Base-by-base conservation (phyloP, 2,113 vertebrate species). In the Caretta caretta region DNA sequence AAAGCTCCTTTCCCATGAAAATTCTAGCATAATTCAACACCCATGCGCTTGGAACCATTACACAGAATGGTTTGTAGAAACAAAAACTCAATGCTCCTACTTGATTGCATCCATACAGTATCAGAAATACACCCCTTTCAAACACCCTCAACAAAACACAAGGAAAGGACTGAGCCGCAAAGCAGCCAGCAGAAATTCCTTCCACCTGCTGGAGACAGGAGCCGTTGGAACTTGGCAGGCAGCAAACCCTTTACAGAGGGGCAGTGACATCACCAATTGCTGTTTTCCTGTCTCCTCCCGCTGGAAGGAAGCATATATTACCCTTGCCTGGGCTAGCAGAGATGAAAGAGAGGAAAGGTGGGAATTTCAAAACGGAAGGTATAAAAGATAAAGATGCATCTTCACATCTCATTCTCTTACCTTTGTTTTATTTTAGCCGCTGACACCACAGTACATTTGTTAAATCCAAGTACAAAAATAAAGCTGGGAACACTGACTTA, bases 41-140 rank as follows among this genome's bases (percentile, higher is more conserved):
- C 91, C 84, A 83, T 87, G 91, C 75, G 96, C 95, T 96, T 93
- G 94, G 96, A 94, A 89, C 56, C 88, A 97, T 86, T 96, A 94
- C 87, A 95, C 86, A 78, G 94, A 85, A 86, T 84, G 92, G 95
- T 92, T 95, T 96, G 91, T 72, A 95, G 97, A 97, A 96, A 97
- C 97, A 83, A 24, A 87, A 50, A 54, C 38, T 17, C 35, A 86
- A 89, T 94, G 82, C 93, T 96, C 96, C 96, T 96, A 97, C 97
- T 97, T 96, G 94, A 93, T 92, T 94, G 96, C 95, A 96, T 96
- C 96, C 97, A 97, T 96, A 95, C 87, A 97, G 95, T 97, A 96
- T 97, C 97, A 97, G 97, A 97, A 97, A 97, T 80, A 96, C 94
- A 96, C 97, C 95, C 95, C 93, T 96, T 97, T 96, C 96, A 93